Base-by-base conservation (phyloP, 2,113 vertebrate genomes). In the Sula dactylatra region DNA sequence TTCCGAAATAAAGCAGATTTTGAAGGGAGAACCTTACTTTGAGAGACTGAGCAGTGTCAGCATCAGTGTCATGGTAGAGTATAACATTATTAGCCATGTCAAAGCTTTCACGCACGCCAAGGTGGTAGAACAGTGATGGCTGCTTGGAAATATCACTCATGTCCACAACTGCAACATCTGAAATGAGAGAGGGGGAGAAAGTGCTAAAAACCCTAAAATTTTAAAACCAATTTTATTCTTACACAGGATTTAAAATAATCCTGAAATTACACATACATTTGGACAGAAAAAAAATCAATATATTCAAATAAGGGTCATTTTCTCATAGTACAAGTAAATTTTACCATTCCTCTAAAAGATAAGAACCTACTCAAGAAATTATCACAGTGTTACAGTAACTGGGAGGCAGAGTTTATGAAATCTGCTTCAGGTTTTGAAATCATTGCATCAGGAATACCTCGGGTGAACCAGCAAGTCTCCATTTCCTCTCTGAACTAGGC, bases 1-100 rank as follows among this genome's bases (percentile, higher is more conserved):
- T 82, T 83, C 36, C 69, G 22, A 81, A 91, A 65, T 26, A 6
- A 92, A 84, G 36, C 59, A 59, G 49, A 95, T 34, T 76, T 76
- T 67, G 50, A 95, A 92, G 32, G 15, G 29, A 45, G 26, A 64
- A 54, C 74, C 86, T 98, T 98, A 99, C 99, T 99, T 99, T 99
- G 69, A 99, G 97, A 55, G 99, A 99, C 96, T 99, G 98, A 71
- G 99, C 98, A 24, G 99, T 99, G 97, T 99, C 98, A 8, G 98
- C 97, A 96, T 99, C 98, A 0, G 98, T 99, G 97, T 99, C 98
- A 12, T 99, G 98, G 97, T 99, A 99, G 47, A 99, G 98, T 95
- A 99, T 99, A 95, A 99, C 99, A 9, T 99, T 99, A 97, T 99
- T 99, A 96, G 98, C 98, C 99, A 99, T 99, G 97, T 99, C 98